These are phyloP conservation scores for Caenorhabditis parvicauda DNA, from an alignment of 2,888 invertebrate genomes.

Conservation along the genomic window DNA sequence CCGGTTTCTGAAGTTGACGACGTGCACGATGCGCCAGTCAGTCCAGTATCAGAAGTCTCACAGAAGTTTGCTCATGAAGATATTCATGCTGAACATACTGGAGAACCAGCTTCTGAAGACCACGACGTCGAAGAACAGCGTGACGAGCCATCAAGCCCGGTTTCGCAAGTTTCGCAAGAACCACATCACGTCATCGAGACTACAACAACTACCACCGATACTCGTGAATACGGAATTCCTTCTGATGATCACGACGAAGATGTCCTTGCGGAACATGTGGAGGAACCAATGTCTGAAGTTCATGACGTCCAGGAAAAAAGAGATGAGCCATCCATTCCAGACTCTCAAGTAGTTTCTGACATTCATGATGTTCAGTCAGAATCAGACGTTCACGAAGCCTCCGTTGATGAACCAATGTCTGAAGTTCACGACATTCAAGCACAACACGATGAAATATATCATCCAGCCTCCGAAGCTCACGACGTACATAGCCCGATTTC, in stretches of 20 bases:
- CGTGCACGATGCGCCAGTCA: not conserved
- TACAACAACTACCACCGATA: conserved; percentile 9
- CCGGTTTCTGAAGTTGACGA: not conserved
- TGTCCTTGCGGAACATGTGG: too few relatives aligned
- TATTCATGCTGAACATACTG: too few relatives aligned
- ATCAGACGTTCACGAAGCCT: not conserved
- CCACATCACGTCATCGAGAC: conserved; percentile 3
- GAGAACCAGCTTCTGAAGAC: not conserved
- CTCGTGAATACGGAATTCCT: conserved; percentile 3
- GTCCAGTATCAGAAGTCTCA: conserved; percentile 7
- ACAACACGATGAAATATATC: conserved; percentile 14
- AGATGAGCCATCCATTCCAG: not conserved
- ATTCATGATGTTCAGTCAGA: conserved; percentile 1
- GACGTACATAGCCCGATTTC: too few relatives aligned
- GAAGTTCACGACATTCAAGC: conserved; percentile 7
- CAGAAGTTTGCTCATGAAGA: conserved; percentile 5
- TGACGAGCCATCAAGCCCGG: not conserved
- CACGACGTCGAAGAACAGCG: too few relatives aligned
- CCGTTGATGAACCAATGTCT: too few relatives aligned
- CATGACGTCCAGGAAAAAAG: too few relatives aligned
- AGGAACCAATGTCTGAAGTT: not conserved
- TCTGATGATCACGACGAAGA: too few relatives aligned
- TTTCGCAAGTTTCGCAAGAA: conserved; percentile 1
- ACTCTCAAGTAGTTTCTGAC: not conserved
- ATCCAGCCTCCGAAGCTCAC: not conserved